Conservation (phyloP, 2,888 invertebrate genomes). For the Melanotus villosus region DNA sequence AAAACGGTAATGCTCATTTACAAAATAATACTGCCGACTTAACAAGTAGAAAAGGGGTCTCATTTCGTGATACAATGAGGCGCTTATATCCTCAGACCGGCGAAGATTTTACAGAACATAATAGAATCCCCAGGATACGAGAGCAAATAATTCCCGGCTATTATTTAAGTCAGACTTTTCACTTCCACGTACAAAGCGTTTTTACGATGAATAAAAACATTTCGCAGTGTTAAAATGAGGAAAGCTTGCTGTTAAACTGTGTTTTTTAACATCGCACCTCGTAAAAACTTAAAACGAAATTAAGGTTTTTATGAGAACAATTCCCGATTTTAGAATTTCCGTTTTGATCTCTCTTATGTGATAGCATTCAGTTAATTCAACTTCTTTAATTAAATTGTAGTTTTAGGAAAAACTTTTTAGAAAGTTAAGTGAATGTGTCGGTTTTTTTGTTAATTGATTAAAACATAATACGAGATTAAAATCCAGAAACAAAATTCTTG, state of each 20-base stretch:
- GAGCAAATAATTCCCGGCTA: conserved; percentile 26
- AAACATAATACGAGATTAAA: no score
- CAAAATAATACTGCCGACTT: conserved; percentile 32
- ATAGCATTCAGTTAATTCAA: no score
- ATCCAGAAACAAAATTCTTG: no score
- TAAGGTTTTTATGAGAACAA: conserved; percentile 7
- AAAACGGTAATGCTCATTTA: conserved; percentile 33
- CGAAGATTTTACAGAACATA: conserved; percentile 31
- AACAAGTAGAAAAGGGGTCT: conserved; percentile 25
- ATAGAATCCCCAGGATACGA: conserved; percentile 27
- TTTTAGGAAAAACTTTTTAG: no score
- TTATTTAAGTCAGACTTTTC: conserved; percentile 28
- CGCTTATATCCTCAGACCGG: conserved; percentile 16
- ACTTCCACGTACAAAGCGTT: conserved; percentile 27
- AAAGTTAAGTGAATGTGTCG: no score
- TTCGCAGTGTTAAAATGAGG: conserved; percentile 7
- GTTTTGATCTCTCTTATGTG: no score
- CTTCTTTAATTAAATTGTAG: no score
- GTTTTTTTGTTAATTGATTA: no score
- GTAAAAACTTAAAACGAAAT: conserved; percentile 17
- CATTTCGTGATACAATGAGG: conserved; percentile 30
- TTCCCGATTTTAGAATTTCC: conserved; percentile 11
- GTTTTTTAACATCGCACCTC: neutral
- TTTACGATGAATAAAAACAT: conserved; percentile 23
- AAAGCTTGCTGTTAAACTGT: conserved; percentile 7